Base-by-base conservation (phyloP, 2,113 vertebrate species). In the Microtus oregoni region DNA sequence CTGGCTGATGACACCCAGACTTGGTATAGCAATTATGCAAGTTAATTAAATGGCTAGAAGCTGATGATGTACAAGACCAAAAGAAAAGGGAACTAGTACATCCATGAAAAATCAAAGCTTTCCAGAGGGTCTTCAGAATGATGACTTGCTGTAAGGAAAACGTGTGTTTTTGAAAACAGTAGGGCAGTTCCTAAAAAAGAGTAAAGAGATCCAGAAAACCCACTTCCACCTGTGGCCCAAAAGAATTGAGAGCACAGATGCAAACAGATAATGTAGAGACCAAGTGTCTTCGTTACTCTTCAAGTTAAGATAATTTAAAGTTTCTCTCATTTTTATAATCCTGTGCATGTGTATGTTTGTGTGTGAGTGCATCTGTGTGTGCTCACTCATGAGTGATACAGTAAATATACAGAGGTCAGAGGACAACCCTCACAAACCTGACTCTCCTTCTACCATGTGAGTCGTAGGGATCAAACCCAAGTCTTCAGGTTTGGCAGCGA, bases 31-130 rank as follows among this genome's bases (percentile, higher is more conserved):
- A 76, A 72, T 81, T 76, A 38, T 4, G 7, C 14, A 81, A 79
- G 44, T 65, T 38, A 77, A 90, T 72, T 50, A 77, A 95, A 92
- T 47, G 9, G 2, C 91, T 81, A 73, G 58, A 96, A 95, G 92
- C n/a, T 75, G 63, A 75, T 75, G 7, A 73, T 38, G 83, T 38
- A 44, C 13, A 70, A 41, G 65, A 63, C 11, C 10, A 32, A 68
- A 86, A n/a, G 38, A 58, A 85, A 83, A 86, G 63, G 67, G 44
- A 50, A 2, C 1, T 32, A 20, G 55, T 38, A 11, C 26, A 81
- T 92, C 26, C 70, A 20, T 17, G 26, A 20, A 85, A 82, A 79
- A 38, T 3, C 3, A 22, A 77, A 89, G 47, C 50, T 38, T 38
- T 50, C 86, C 82, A 32, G 15, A 87, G 92, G 93, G 4, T 76